phyloP scores from a whole-genome alignment of 2,113 vertebrate species.

The Cyanistes caeruleus region DNA sequence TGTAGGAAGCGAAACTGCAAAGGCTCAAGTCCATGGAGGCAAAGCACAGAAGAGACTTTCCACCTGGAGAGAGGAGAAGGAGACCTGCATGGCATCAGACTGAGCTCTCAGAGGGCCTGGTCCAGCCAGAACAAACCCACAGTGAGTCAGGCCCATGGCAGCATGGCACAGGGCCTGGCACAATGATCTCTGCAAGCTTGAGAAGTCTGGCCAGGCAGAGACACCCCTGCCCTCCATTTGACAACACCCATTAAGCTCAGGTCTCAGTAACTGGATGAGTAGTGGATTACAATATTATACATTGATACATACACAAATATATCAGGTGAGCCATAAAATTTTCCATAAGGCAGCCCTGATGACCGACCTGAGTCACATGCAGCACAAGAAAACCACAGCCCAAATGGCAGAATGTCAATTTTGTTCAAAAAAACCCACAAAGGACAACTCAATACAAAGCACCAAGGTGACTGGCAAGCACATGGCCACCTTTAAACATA shows the following conservation, averaged over 20 bases:
- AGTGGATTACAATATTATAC: too few relatives aligned
- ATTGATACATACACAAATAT: not conserved
- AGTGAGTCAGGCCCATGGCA: not conserved
- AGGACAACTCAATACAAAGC: not conserved
- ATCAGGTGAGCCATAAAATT: not conserved
- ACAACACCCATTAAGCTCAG: fast-evolving
- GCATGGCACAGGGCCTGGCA: not conserved
- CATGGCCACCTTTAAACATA: not conserved
- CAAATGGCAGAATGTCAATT: not conserved
- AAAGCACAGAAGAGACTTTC: not conserved
- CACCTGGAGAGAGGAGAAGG: not conserved
- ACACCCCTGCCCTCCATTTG: not conserved
- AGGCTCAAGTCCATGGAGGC: not conserved
- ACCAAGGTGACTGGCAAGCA: not conserved
- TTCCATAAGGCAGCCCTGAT: not conserved
- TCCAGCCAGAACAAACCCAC: not conserved
- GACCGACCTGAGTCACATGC: not conserved
- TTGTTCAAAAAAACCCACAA: fast-evolving
- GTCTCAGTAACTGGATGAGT: not conserved
- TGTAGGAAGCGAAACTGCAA: not conserved
- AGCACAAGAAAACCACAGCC: not conserved
- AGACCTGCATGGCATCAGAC: not conserved
- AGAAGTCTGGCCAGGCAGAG: not conserved
- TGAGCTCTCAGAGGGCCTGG: too few relatives aligned
- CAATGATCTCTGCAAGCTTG: not conserved